Evolutionary conservation across 2,888 invertebrate genomes (phyloP), one percentile per base, ranked within the genome.

Genomic region (Pterostichus niger): DNA sequence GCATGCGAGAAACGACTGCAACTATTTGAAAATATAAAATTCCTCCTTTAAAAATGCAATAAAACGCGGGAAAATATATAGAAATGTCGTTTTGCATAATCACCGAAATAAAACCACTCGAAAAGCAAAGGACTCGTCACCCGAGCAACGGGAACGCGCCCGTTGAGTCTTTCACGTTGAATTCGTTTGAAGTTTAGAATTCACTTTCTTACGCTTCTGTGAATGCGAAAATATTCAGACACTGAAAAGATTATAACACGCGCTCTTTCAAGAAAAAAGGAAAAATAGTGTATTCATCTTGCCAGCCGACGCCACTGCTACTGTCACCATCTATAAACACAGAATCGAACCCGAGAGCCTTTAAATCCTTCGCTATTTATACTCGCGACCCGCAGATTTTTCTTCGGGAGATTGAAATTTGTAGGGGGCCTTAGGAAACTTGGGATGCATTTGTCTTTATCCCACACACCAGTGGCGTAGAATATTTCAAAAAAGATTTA

Each of bases 121-220:
- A 59, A 59, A 17, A 35, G 24, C 49, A 49, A 56, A 78, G 56
- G 54, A 78, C 61, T 59, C 44, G 64, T 64, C 64, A 33, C 13
- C 35, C 10, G 13, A 17, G 59, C 59, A 59, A 49, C 49, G 49
- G 49, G 11, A 13, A 49, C n/a, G 11, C 64, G 64, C 31, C 6
- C 40, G 35, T 35, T 35, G 35, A 44, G 15, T 40, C 40, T 68
- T 68, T 68, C 68, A 68, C 68, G 31, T 68, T 40, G 13, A 68
- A 73, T 24, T 15, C 59, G 59, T 78, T 78, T 78, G 78, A 78
- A 78, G 78, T 78, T 78, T 13, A n/a, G 78, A 78, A 78, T 78
- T 78, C 59, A 59, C 61, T 78, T 78, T 40, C 59, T 78, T 61
- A 78, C 61, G 61, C 78, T 78, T 35, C 24, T 11, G 17, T 78